Conservation (phyloP, 1,140 invertebrate genomes). For the Philopotamus ludificatus region DNA sequence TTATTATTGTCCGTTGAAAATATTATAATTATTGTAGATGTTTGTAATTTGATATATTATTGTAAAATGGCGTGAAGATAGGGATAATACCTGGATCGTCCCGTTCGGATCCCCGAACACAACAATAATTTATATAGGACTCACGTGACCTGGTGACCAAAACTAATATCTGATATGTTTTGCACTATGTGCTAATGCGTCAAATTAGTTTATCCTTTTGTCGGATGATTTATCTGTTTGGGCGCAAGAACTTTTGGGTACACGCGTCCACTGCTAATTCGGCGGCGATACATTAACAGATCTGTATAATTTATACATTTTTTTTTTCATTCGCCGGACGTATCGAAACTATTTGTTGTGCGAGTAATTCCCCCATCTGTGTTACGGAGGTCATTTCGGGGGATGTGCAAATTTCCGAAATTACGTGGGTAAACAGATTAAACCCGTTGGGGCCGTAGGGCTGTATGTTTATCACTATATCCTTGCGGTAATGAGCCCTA, state of each 20-base stretch:
- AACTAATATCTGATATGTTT: conserved; percentile 29
- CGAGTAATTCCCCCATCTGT: background rate
- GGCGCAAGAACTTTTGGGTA: background rate
- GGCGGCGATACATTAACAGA: too few relatives aligned
- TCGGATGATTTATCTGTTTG: conserved; percentile 27
- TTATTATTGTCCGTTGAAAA: too few relatives aligned
- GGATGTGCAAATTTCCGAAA: conserved; percentile 21
- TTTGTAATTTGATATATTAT: background rate
- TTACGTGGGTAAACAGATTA: conserved; percentile 27
- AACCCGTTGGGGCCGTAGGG: conserved; percentile 11
- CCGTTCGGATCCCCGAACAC: conserved; percentile 13
- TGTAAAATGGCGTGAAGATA: background rate
- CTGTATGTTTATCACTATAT: conserved; percentile 27
- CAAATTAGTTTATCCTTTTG: conserved; percentile 20
- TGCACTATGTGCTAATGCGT: conserved; percentile 12
- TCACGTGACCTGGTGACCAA: conserved; percentile 35
- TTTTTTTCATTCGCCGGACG: background rate
- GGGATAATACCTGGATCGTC: too few relatives aligned
- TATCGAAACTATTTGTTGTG: background rate
- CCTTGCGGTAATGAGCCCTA: conserved; percentile 21
- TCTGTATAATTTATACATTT: too few relatives aligned
- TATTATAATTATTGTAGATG: too few relatives aligned
- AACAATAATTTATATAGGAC: conserved; percentile 38
- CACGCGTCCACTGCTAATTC: too few relatives aligned
- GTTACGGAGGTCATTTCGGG: background rate